phyloP scores from a whole-genome alignment of 1,140 invertebrate genomes.

The Chlorops oryzae region DNA sequence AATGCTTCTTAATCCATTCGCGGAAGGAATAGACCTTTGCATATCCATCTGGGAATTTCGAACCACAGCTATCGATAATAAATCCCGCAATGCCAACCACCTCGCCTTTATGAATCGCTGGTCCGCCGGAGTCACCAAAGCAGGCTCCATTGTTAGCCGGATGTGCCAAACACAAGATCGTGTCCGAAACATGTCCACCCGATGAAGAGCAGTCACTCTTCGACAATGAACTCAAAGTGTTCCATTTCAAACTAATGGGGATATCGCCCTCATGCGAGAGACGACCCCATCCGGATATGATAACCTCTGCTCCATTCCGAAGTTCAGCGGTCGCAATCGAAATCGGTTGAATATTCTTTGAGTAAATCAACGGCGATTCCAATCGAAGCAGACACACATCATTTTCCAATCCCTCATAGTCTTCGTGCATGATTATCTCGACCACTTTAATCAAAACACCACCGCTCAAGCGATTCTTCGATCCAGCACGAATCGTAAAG shows the following conservation, averaged over 20 bases:
- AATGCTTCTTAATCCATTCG: slow-evolving; percentile 47
- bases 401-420: slow-evolving; percentile 40
- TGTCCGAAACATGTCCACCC: slow-evolving; percentile 10
- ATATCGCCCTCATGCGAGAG: slow-evolving; percentile 26
- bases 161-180: slow-evolving; percentile 30
- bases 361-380: slow-evolving; percentile 34
- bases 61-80: slow-evolving; percentile 27
- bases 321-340: slow-evolving; percentile 28
- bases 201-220: slow-evolving; percentile 13
- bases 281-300: slow-evolving; percentile 52
- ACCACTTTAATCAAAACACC: slow-evolving; percentile 22
- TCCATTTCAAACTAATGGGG: slow-evolving; percentile 30
- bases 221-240: slow-evolving; percentile 24
- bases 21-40: slow-evolving; percentile 47
- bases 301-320: slow-evolving; percentile 21
- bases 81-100: slow-evolving; percentile 37
- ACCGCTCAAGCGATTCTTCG: slow-evolving; percentile 25
- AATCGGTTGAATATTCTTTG: slow-evolving; percentile 38
- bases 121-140: slow-evolving; percentile 36
- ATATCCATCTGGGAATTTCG: slow-evolving; percentile 52
- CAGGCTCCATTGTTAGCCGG: slow-evolving; percentile 27
- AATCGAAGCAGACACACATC: slow-evolving; percentile 51
- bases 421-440: slow-evolving; percentile 38
- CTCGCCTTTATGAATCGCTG: slow-evolving; percentile 30
- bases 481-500: slow-evolving; percentile 25